Evolutionary conservation across 2,888 invertebrate species (phyloP).

Genomic region (Drosophila eohydei): DNA sequence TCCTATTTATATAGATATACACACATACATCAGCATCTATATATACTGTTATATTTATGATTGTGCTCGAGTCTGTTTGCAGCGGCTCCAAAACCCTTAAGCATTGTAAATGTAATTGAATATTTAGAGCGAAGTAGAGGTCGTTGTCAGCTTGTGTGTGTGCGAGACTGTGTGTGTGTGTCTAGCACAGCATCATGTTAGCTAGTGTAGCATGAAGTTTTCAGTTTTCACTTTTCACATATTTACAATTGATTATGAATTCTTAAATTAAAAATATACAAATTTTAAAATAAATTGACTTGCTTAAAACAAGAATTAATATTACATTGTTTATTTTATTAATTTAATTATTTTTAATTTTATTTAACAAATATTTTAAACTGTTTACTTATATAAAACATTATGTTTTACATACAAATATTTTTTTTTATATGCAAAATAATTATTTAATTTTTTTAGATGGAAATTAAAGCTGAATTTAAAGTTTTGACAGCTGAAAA

Average conservation of each 20-base stretch:
- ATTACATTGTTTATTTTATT: no score
- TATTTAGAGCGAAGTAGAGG: conserved; percentile 45
- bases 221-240: not conserved
- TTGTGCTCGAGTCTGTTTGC: conserved; percentile 31
- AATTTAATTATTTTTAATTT: no score
- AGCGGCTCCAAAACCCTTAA: conserved; percentile 35
- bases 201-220: not conserved
- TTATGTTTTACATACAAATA: no score
- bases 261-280: not conserved
- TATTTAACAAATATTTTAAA: no score
- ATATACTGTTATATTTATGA: not conserved
- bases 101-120: conserved; percentile 59
- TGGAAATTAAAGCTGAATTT: no score
- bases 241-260: not conserved
- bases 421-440: no score
- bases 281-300: no score
- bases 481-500: no score
- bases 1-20: not conserved
- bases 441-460: no score
- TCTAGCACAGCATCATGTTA: not conserved
- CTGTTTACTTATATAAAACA: no score
- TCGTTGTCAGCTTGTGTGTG: conserved; percentile 6
- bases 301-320: no score
- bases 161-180: not conserved
- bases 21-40: conserved; percentile 1